Conservation (phyloP, 2,113 vertebrate species). For the Garra rufa region DNA sequence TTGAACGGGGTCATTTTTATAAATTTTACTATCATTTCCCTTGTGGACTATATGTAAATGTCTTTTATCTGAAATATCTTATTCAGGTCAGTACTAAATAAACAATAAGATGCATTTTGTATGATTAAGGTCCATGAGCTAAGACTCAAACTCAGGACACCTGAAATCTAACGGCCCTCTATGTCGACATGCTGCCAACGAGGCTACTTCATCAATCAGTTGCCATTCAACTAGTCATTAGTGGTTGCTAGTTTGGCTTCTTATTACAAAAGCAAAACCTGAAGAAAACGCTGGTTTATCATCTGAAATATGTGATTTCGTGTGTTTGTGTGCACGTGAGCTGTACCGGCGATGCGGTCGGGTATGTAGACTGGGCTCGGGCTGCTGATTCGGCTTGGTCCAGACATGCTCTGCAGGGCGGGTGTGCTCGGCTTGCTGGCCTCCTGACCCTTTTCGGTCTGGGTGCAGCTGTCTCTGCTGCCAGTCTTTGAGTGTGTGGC, state of each 20-base stretch:
- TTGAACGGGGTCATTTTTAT: no score
- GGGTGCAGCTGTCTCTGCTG: constrained; percentile 95
- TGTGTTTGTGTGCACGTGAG: neutral
- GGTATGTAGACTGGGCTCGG: constrained; percentile 80
- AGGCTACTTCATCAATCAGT: neutral
- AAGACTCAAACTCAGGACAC: no score
- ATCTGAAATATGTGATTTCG: neutral
- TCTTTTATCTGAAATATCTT: no score
- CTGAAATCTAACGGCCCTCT: no score
- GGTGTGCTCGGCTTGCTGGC: constrained; percentile 78
- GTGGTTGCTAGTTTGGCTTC: neutral
- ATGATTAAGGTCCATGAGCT: no score
- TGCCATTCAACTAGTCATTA: neutral
- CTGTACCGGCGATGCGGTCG: constrained; percentile 75
- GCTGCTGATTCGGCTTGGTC: constrained; percentile 71
- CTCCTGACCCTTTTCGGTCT: constrained; percentile 86
- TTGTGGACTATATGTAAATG: no score
- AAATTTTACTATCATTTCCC: no score
- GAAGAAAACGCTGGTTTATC: neutral
- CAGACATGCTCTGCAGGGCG: constrained; percentile 72
- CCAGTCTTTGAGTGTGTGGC: constrained; percentile 90
- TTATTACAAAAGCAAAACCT: neutral
- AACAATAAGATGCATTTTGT: no score
- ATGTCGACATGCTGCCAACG: no score
- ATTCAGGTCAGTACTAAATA: no score